These are phyloP conservation scores for Salvelinus alpinus DNA, from an alignment of 2,113 vertebrate genomes.

Conservation along the genomic window DNA sequence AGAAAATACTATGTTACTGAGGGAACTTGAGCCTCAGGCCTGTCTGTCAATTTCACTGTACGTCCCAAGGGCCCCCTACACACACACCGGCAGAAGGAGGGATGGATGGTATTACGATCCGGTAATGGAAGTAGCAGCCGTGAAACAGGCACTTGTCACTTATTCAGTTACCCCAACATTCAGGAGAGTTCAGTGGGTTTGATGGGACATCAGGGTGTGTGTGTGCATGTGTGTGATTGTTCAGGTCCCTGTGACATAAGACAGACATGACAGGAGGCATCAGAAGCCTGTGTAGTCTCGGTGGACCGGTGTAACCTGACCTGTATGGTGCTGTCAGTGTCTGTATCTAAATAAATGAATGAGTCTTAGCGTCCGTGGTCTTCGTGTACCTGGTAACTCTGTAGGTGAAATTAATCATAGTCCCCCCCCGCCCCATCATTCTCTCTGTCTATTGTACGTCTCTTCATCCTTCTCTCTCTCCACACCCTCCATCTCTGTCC, in stretches of 20 bases:
- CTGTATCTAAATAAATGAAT: conserved; percentile 8
- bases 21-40: not conserved
- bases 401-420: not conserved
- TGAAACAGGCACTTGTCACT: conserved; percentile 53
- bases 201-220: conserved; percentile 2
- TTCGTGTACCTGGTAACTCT: not conserved
- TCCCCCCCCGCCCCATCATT: not conserved
- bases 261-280: not conserved
- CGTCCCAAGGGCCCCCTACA: conserved; percentile 33
- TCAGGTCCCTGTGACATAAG: conserved; percentile 3
- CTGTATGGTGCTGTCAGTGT: not conserved
- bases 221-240: conserved; percentile 10
- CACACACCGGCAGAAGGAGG: conserved; percentile 13
- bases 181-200: not conserved
- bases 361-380: not conserved
- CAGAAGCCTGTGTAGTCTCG: not conserved
- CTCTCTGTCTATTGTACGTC: not conserved
- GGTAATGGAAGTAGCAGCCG: conserved; percentile 49
- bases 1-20: too few relatives aligned
- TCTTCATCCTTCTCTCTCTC: not conserved
- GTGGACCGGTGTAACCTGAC: not conserved
- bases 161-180: conserved; percentile 26
- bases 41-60: conserved; percentile 49
- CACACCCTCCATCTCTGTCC: not conserved
- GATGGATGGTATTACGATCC: conserved; percentile 55